Conservation (phyloP, 2,113 vertebrate genomes). For the Pelecanus crispus region DNA sequence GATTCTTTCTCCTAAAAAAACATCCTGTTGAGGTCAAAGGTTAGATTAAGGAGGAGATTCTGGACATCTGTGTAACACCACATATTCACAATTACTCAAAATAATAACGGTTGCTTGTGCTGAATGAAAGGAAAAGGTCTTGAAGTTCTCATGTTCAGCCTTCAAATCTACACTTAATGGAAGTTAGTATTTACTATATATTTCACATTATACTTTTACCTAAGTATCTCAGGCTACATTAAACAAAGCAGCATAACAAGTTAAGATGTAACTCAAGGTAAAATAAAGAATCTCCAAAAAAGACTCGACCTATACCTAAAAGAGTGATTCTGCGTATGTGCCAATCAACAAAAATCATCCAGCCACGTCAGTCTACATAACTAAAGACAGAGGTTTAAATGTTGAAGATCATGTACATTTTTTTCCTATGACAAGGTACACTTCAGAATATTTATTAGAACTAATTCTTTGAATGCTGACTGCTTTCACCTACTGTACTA, state of each 20-base stretch:
- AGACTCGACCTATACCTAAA: not conserved
- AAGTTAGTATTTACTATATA: not conserved
- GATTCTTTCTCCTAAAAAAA: not conserved
- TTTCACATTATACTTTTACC: not conserved
- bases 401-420: not conserved
- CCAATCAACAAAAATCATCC: not conserved
- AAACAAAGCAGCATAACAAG: not conserved
- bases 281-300: not conserved
- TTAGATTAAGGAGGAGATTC: constrained; percentile 9
- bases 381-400: not conserved
- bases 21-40: constrained; percentile 21
- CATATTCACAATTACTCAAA: not conserved
- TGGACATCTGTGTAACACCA: constrained; percentile 16
- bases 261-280: not conserved
- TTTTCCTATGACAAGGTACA: not conserved
- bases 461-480: not conserved
- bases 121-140: not conserved
- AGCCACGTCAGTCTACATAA: not conserved
- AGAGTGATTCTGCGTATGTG: not conserved
- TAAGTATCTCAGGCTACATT: not conserved
- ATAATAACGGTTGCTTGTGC: not conserved
- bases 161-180: not conserved
- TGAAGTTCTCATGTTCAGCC: not conserved
- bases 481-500: not conserved
- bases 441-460: not conserved